Percentiles rank a stretch among this genome's conserved stretches.
phyloP scores from a whole-genome alignment of 2,113 vertebrate species.

The Toxostoma redivivum region DNA sequence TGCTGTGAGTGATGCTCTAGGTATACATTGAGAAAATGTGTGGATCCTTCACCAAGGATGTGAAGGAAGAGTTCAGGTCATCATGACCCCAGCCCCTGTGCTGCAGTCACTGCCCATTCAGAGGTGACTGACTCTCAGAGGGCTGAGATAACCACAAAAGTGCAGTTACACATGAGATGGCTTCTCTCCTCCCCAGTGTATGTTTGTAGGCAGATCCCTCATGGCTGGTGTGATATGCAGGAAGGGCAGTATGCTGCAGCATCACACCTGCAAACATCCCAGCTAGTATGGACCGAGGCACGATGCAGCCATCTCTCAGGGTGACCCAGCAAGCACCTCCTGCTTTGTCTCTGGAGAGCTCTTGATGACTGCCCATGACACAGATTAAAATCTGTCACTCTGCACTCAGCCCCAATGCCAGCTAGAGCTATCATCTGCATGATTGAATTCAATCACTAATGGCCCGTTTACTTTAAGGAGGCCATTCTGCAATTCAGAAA shows the following conservation, averaged over 20 bases:
- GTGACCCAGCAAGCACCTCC: neutral
- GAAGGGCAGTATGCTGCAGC: neutral
- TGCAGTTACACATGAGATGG: neutral
- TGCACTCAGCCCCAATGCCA: neutral
- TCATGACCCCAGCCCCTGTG: fast-evolving
- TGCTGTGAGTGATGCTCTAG: neutral
- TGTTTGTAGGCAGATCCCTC: fast-evolving
- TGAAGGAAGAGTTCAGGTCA: neutral
- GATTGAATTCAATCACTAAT: constrained; percentile 41
- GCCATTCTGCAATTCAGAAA: constrained; percentile 20
- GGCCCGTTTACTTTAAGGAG: constrained; percentile 21
- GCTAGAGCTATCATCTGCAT: neutral
- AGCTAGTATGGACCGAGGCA: neutral
- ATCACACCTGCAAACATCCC: neutral
- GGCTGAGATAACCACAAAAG: neutral
- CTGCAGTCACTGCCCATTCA: neutral
- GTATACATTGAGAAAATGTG: neutral
- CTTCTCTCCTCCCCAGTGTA: neutral
- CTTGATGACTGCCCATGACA: neutral
- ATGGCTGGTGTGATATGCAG: neutral
- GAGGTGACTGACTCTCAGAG: neutral
- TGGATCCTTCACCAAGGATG: fast-evolving
- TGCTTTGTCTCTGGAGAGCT: neutral
- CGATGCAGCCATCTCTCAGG: neutral
- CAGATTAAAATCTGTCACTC: neutral